These are phyloP conservation scores for Pterocles gutturalis DNA, from an alignment of 2,113 vertebrate species.

Conservation along the genomic window DNA sequence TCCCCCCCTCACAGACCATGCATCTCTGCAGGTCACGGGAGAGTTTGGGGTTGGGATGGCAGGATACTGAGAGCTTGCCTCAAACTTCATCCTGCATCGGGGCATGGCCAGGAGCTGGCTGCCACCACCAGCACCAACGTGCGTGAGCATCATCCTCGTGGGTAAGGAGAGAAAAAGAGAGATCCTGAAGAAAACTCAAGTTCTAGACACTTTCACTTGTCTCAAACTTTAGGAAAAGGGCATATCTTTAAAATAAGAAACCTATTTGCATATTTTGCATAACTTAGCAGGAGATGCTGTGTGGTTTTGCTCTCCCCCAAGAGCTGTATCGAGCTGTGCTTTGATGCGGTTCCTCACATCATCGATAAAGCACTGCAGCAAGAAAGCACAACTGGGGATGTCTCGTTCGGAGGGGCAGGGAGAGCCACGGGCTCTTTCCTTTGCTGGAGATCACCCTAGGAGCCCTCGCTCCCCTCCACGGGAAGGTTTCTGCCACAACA, in stretches of 20 bases:
- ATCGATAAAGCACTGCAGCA: not conserved
- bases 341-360: not conserved
- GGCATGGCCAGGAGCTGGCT: accelerated
- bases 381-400: not conserved
- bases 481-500: not conserved
- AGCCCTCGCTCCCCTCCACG: accelerated
- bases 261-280: slow-evolving; percentile 4
- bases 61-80: not conserved
- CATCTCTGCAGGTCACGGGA: accelerated
- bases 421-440: not conserved
- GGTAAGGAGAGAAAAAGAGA: not conserved
- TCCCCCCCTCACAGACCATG: accelerated
- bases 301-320: not conserved
- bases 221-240: not conserved
- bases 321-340: not conserved
- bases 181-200: not conserved
- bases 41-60: not conserved
- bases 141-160: not conserved
- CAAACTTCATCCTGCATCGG: accelerated
- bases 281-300: not conserved
- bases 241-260: not conserved
- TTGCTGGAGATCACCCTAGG: not conserved
- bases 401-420: not conserved
- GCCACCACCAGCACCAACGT: accelerated
- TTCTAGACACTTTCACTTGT: not conserved